These are phyloP conservation scores for Paedocypris sp. DNA, from an alignment of 2,113 vertebrate genomes.

Conservation along the genomic window DNA sequence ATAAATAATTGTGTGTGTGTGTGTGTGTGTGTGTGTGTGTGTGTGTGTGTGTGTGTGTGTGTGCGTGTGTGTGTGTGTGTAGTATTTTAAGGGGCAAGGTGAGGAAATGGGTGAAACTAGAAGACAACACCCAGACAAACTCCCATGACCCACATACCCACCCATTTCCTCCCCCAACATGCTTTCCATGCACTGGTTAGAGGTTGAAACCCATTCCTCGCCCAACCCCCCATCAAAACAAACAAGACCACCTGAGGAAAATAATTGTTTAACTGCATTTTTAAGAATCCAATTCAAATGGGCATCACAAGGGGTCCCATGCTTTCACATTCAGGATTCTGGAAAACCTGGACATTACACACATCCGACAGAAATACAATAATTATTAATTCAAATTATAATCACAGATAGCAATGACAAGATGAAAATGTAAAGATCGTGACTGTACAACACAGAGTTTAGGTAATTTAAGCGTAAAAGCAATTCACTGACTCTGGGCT, in stretches of 20 bases:
- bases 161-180: not conserved
- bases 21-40: no score
- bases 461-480: no score
- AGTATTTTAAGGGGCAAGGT: not conserved
- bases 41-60: no score
- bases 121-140: slow-evolving; percentile 27
- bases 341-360: not conserved
- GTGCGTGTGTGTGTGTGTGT: not conserved
- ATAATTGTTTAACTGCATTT: not conserved
- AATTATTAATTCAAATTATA: no score
- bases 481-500: no score
- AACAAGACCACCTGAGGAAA: slow-evolving; percentile 27
- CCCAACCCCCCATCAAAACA: slow-evolving; percentile 17
- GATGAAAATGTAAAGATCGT: no score
- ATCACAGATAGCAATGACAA: no score
- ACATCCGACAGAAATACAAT: not conserved
- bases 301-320: slow-evolving; percentile 1
- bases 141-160: slow-evolving; percentile 11
- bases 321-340: slow-evolving; percentile 2
- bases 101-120: slow-evolving; percentile 34
- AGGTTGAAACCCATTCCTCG: slow-evolving; percentile 5
- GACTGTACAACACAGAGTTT: no score
- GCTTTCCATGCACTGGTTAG: not conserved
- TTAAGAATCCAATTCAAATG: slow-evolving; percentile 18
- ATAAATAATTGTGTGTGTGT: no score